Evolutionary conservation across 2,797 vertebrate genomes (phyloP).

Genomic region (Pangasius sanitwongsei): DNA sequence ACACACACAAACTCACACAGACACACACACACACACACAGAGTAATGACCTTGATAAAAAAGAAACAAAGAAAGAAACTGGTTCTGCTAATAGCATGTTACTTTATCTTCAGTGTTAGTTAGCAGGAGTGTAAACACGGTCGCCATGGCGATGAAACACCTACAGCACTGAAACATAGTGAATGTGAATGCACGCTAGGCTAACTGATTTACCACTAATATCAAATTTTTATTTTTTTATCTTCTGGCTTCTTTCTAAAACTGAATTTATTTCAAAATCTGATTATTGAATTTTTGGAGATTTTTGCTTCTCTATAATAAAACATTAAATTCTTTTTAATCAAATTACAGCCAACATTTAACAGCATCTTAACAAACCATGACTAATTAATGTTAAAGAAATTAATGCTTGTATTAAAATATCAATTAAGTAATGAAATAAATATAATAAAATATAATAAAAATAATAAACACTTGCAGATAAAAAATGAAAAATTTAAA

Average conservation of each 20-base stretch:
- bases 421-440: background rate
- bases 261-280: background rate
- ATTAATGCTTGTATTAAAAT: background rate
- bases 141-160: background rate
- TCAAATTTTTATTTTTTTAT: background rate
- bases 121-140: background rate
- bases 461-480: background rate
- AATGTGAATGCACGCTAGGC: background rate
- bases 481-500: no score
- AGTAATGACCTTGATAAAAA: background rate
- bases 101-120: background rate
- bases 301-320: background rate
- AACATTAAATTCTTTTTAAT: no score
- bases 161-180: background rate
- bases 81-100: background rate
- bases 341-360: no score
- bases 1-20: background rate
- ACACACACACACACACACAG: background rate
- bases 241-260: background rate
- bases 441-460: background rate
- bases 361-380: background rate
- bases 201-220: background rate
- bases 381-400: background rate
- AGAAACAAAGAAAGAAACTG: conserved; percentile 16
- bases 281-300: background rate